phyloP scores from a whole-genome alignment of 2,113 vertebrate species.

The Saguinus imperator region DNA sequence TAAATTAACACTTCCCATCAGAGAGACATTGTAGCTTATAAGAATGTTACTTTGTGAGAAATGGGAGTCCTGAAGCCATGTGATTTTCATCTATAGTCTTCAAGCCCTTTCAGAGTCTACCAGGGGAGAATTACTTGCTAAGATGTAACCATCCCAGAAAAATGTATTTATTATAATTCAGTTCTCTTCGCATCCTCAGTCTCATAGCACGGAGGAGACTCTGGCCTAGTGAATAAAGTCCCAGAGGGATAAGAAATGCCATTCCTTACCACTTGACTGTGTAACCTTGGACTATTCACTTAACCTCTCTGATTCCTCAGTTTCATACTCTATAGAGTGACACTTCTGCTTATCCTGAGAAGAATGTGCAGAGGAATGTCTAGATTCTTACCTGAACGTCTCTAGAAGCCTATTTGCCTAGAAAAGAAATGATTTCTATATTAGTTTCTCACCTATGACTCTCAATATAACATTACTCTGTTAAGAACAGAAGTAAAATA shows the following conservation, averaged over 20 bases:
- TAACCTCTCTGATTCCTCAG: constrained; percentile 51
- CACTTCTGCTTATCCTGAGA: background rate
- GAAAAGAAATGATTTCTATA: constrained; percentile 22
- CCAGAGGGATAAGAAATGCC: constrained; percentile 21
- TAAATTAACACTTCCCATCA: constrained; percentile 67
- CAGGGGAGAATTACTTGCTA: constrained; percentile 67
- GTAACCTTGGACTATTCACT: constrained; percentile 51
- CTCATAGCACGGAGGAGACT: constrained; percentile 52
- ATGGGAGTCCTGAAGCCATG: background rate
- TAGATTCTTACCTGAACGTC: background rate
- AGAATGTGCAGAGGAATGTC: background rate
- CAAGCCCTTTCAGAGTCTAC: constrained; percentile 69
- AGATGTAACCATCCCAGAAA: constrained; percentile 52
- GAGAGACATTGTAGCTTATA: constrained; percentile 48
- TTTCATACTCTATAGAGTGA: constrained; percentile 1
- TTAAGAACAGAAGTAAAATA: constrained; percentile 36
- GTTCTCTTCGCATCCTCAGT: constrained; percentile 36
- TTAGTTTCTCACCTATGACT: background rate
- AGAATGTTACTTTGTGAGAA: constrained; percentile 64
- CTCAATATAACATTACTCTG: constrained; percentile 20
- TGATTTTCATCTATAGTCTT: constrained; percentile 68
- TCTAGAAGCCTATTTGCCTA: background rate
- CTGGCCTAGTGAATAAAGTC: constrained; percentile 47
- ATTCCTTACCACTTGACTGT: constrained; percentile 44
- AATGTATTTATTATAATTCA: constrained; percentile 71